Conservation (phyloP, 2,797 vertebrate species). For the Arctocebus calabarensis region DNA sequence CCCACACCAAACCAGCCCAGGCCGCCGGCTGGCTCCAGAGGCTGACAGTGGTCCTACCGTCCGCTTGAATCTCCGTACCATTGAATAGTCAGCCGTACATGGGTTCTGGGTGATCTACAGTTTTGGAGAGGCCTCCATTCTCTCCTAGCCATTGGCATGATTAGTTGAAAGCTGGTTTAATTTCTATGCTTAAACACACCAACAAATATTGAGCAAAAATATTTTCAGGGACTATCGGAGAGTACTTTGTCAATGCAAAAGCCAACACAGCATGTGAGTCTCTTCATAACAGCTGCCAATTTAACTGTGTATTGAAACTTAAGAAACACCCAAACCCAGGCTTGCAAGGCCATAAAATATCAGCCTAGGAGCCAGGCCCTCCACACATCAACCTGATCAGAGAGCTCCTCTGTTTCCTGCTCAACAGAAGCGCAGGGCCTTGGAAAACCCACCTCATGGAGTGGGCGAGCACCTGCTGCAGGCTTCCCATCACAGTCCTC, state of each 20-base stretch:
- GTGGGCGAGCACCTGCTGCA: neutral
- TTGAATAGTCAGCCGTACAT: neutral
- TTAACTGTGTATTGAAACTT: neutral
- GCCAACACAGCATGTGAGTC: neutral
- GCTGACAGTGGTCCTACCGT: rapidly evolving
- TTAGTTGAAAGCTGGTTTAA: conserved; percentile 7
- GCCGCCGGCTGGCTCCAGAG: neutral
- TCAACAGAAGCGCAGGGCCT: neutral
- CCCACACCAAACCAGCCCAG: neutral
- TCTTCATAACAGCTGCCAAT: neutral
- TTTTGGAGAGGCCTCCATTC: neutral
- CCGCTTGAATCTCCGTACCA: rapidly evolving
- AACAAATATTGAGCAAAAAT: neutral
- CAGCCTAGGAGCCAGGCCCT: neutral
- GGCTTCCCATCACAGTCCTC: rapidly evolving
- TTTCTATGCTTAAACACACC: neutral
- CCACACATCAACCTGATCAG: neutral
- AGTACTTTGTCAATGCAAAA: conserved; percentile 40
- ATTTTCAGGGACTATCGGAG: neutral
- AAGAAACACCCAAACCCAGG: neutral
- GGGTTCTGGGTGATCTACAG: neutral
- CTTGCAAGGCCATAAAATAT: neutral
- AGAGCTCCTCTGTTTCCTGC: neutral
- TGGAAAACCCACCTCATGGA: neutral
- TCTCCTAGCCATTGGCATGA: neutral